Percentiles rank a stretch among this genome's conserved stretches.
Conservation (phyloP, 2,888 invertebrate species). For the Deilephila porcellus region DNA sequence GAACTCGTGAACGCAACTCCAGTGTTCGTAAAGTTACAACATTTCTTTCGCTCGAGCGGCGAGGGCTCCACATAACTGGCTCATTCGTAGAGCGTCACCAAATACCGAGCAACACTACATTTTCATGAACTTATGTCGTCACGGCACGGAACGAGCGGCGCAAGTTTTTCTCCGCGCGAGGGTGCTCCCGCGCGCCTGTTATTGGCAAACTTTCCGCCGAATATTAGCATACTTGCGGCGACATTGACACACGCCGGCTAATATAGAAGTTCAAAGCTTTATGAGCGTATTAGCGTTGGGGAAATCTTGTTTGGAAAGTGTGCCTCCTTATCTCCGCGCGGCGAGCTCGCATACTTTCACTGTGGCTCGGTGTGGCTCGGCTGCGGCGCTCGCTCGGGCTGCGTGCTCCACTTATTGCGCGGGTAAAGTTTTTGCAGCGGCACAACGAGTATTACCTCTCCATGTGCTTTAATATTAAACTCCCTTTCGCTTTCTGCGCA, state of each 20-base stretch:
- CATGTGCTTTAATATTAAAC: slow-evolving; percentile 11
- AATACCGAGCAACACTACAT: slow-evolving; percentile 30
- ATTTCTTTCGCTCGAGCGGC: not conserved
- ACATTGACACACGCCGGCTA: slow-evolving; percentile 57
- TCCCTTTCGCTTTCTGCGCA: slow-evolving; percentile 9
- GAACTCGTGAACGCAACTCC: not conserved
- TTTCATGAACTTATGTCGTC: slow-evolving; percentile 33
- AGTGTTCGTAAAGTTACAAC: not conserved
- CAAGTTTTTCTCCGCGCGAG: slow-evolving; percentile 28
- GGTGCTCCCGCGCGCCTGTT: slow-evolving; percentile 37
- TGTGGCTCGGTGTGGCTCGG: not conserved
- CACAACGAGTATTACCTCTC: slow-evolving; percentile 5
- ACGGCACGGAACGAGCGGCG: slow-evolving; percentile 21
- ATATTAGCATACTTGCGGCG: slow-evolving; percentile 54
- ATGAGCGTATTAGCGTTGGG: slow-evolving; percentile 21
- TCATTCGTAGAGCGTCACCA: not conserved
- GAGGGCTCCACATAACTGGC: not conserved
- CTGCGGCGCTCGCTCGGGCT: not conserved
- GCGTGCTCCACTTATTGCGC: slow-evolving; percentile 21
- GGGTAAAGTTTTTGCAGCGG: slow-evolving; percentile 7
- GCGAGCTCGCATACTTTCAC: slow-evolving; percentile 18
- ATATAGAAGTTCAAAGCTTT: slow-evolving; percentile 36
- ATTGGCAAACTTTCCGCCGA: slow-evolving; percentile 59
- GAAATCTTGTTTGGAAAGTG: slow-evolving; percentile 26
- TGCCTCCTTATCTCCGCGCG: slow-evolving; percentile 1